Conservation (phyloP, 2,888 invertebrate species). For the Agrochola lota region DNA sequence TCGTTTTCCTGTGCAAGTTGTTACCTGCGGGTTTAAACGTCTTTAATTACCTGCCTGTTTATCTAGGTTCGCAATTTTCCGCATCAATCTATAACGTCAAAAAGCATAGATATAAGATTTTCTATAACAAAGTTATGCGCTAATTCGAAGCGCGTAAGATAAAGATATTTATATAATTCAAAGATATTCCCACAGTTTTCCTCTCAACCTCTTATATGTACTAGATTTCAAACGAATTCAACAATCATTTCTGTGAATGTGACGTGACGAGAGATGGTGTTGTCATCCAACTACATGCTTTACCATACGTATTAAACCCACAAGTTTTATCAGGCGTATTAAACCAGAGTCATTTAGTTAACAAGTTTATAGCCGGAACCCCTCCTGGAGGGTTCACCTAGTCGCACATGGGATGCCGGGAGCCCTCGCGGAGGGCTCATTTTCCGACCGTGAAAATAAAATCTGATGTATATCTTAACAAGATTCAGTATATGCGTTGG, state of each 20-base stretch:
- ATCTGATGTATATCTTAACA: too few relatives aligned
- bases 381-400: too few relatives aligned
- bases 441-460: too few relatives aligned
- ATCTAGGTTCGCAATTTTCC: conserved; percentile 20
- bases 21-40: conserved; percentile 45
- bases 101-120: neutral
- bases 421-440: too few relatives aligned
- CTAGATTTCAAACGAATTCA: conserved; percentile 24
- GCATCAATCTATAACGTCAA: neutral
- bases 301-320: conserved; percentile 9
- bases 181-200: conserved; percentile 19
- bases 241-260: conserved; percentile 26
- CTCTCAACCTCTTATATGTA: neutral
- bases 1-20: conserved; percentile 34
- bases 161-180: neutral
- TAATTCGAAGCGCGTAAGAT: neutral
- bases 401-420: too few relatives aligned
- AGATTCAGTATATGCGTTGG: too few relatives aligned
- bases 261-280: conserved; percentile 31
- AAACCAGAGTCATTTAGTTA: conserved; percentile 12
- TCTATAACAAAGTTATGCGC: neutral
- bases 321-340: conserved; percentile 8
- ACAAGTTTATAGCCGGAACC: too few relatives aligned
- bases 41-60: conserved; percentile 18
- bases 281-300: conserved; percentile 11